Conservation (phyloP, 2,888 invertebrate species). For the Drosophila ezoana region DNA sequence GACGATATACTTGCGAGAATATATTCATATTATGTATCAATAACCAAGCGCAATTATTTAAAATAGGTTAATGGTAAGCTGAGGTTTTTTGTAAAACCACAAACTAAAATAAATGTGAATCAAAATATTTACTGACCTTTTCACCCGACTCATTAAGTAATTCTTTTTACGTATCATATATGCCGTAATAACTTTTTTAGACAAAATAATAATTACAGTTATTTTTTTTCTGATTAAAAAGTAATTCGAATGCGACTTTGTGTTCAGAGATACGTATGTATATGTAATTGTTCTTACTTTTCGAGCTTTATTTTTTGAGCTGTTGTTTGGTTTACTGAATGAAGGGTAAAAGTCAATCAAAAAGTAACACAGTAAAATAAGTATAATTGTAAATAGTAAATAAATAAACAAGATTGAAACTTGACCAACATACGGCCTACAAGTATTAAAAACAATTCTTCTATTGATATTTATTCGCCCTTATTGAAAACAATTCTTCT, state of each 20-base stretch:
- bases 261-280: constrained; percentile 46
- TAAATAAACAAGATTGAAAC: constrained; percentile 37
- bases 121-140: constrained; percentile 16
- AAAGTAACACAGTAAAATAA: constrained; percentile 23
- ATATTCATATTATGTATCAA: constrained; percentile 20
- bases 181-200: constrained; percentile 9
- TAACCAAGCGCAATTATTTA: constrained; percentile 53
- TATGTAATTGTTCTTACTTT: neutral
- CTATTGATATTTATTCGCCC: neutral
- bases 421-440: constrained; percentile 40
- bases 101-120: constrained; percentile 30
- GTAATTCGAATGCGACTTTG: constrained; percentile 16
- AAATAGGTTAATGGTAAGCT: constrained; percentile 25
- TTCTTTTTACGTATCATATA: constrained; percentile 1
- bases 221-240: too few species aligned
- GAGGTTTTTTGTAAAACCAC: constrained; percentile 44
- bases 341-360: constrained; percentile 9
- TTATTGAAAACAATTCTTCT: neutral
- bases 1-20: constrained; percentile 9
- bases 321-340: constrained; percentile 11
- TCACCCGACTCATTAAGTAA: constrained; percentile 6
- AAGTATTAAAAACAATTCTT: constrained; percentile 1
- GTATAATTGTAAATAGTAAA: constrained; percentile 43
- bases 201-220: neutral
- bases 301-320: constrained; percentile 17